Evolutionary conservation across 1,140 invertebrate genomes (phyloP).

Genomic region (Pinna nobilis): DNA sequence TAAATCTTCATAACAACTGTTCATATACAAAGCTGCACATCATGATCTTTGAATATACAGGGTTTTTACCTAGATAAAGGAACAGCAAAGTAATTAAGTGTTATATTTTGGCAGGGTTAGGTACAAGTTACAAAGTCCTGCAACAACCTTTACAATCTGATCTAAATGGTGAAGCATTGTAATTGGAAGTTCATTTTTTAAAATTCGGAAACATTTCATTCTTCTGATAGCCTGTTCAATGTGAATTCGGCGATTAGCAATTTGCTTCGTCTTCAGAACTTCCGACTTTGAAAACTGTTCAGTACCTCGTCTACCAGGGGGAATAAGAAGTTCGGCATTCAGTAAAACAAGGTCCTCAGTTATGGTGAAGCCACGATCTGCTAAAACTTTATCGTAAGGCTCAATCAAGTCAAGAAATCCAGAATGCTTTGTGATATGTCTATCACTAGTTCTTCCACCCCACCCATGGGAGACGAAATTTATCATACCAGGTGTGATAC

Average conservation of each 20-base stretch:
- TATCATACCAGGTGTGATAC: slow-evolving; percentile 73
- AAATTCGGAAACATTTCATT: slow-evolving; percentile 16
- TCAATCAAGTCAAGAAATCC: slow-evolving; percentile 71
- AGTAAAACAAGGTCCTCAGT: slow-evolving; percentile 10
- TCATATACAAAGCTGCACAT: too few relatives aligned
- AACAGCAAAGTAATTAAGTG: too few relatives aligned
- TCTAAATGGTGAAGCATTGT: slow-evolving; percentile 13
- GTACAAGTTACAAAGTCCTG: slow-evolving; percentile 18
- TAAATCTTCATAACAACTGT: too few relatives aligned
- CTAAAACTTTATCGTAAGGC: slow-evolving; percentile 69
- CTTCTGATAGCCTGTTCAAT: slow-evolving; percentile 12
- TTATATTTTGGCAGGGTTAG: slow-evolving; percentile 4
- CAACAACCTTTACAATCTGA: slow-evolving; percentile 3
- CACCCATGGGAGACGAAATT: slow-evolving; percentile 70
- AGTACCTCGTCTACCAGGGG: slow-evolving; percentile 14
- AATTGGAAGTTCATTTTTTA: slow-evolving; percentile 14
- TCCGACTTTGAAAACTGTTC: not conserved
- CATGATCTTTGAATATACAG: too few relatives aligned
- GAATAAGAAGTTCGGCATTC: slow-evolving; percentile 11
- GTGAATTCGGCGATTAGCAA: slow-evolving; percentile 11
- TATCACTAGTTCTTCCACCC: slow-evolving; percentile 70
- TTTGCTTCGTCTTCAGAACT: slow-evolving; percentile 1
- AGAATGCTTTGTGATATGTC: slow-evolving; percentile 67
- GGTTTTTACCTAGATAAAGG: too few relatives aligned
- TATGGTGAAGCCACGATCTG: slow-evolving; percentile 72